Evolutionary conservation across 53 echinoderm and acorn worm species (phyloP).

Genomic region (Zoroaster sp.): DNA sequence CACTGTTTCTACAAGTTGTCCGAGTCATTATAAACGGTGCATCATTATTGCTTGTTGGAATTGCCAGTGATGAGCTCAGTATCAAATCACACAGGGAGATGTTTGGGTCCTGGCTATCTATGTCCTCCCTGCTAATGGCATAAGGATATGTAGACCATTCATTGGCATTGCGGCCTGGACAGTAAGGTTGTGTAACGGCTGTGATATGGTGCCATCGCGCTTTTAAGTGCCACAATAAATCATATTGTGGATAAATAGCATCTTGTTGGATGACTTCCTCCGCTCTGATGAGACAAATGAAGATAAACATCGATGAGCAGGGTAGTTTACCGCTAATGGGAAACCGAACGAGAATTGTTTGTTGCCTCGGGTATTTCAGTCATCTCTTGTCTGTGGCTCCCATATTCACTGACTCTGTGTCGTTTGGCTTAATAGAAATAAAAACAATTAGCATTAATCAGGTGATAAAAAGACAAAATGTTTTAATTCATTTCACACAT

Average conservation of each 20-base stretch:
- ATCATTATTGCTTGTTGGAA: slow-evolving; percentile 61
- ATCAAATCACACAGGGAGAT: slow-evolving; percentile 57
- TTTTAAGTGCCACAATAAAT: slow-evolving; percentile 49
- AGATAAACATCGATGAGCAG: slow-evolving; percentile 41
- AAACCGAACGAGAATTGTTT: slow-evolving; percentile 7
- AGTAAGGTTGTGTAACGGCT: slow-evolving; percentile 15
- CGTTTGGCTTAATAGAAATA: slow-evolving; percentile 37
- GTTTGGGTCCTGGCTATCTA: slow-evolving; percentile 11
- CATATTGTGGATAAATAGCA: slow-evolving; percentile 46
- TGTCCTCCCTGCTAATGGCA: slow-evolving; percentile 4
- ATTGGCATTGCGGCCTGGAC: background rate
- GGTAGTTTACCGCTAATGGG: slow-evolving; percentile 36
- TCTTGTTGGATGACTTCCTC: slow-evolving; percentile 23
- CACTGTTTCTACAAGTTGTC: background rate
- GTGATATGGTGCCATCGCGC: slow-evolving; percentile 26
- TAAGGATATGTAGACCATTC: background rate
- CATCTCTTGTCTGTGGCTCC: background rate
- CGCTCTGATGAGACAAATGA: slow-evolving; percentile 11
- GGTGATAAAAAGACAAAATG: slow-evolving; percentile 17
- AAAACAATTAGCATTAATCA: slow-evolving; percentile 53
- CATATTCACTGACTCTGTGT: background rate
- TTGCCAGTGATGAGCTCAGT: slow-evolving; percentile 59
- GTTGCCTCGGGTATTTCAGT: background rate
- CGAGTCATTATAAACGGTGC: slow-evolving; percentile 51
- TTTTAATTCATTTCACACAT: slow-evolving; percentile 43